phyloP scores from a whole-genome alignment of 2,797 vertebrate species.

The Gadopsis marmoratus region DNA sequence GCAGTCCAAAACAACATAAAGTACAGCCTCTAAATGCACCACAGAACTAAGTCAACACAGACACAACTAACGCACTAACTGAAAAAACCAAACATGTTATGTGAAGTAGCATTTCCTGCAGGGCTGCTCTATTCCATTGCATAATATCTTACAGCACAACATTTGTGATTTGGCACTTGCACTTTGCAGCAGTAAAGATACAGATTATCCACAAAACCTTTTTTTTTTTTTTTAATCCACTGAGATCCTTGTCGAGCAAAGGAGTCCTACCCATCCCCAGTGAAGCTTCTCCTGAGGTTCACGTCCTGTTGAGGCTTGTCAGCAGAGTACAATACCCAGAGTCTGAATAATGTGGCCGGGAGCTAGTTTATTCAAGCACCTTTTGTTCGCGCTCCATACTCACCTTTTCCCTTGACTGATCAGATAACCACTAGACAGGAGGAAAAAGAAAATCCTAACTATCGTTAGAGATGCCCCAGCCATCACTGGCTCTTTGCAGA shows the following conservation, averaged over 20 bases:
- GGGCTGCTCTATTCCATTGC: constrained; percentile 3
- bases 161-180: constrained; percentile 25
- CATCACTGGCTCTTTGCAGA: constrained; percentile 40
- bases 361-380: constrained; percentile 91
- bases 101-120: neutral
- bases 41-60: neutral
- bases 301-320: constrained; percentile 91
- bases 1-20: neutral
- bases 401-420: constrained; percentile 80
- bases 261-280: constrained; percentile 83
- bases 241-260: constrained; percentile 78
- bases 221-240: constrained; percentile 35
- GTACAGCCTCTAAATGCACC: neutral
- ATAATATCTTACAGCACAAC: constrained; percentile 11
- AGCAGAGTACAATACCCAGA: constrained; percentile 90
- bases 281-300: constrained; percentile 87
- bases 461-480: constrained; percentile 43
- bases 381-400: constrained; percentile 86
- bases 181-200: constrained; percentile 33
- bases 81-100: neutral
- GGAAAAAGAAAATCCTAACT: constrained; percentile 26
- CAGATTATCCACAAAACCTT: constrained; percentile 21
- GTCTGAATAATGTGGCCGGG: constrained; percentile 90
- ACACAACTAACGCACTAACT: neutral
- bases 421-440: constrained; percentile 78